Evolutionary conservation across 2,113 vertebrate genomes (phyloP), one percentile per base, ranked within the genome.

Genomic region (Melanostigma gelatinosum): DNA sequence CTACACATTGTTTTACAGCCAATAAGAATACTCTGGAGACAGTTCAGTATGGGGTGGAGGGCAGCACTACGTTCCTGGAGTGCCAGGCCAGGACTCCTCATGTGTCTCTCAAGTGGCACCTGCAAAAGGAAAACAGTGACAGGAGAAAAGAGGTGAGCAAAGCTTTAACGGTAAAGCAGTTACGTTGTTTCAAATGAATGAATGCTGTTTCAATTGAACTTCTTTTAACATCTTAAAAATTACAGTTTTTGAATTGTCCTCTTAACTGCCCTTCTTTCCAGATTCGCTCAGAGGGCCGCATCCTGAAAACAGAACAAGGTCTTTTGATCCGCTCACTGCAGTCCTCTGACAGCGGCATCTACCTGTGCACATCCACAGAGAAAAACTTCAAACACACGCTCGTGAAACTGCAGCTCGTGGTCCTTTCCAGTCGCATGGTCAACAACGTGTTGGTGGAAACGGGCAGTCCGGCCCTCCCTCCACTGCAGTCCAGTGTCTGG

Each of bases 341-440:
- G 94, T 93, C 96, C 0, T 74, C 95, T 0, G 98, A 99, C 60
- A 94, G 95, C 0, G 98, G 97, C 76, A 94, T 97, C 79, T 99
- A 99, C 94, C 97, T 97, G 88, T 99, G 98, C 93, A 99, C 97
- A 0, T 97, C 98, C 93, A 99, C 97, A 0, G 98, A 99, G 95
- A 99, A 99, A 91, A 99, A 98, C 95, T 99, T 99, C 95, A 99
- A 98, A 84, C 98, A 99, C 86, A 94, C 95, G 0, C 95, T 99
- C 44, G 96, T 96, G 44, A 97, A 96, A 80, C 95, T 99, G 87
- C 97, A 98, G 92, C 96, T 99, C 8, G 96, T 97, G 0, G 96
- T 99, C 1, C 96, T 99, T 38, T 96, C 96, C 75, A 91, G 91
- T 50, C 96, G 97, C 0, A 97, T 97, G 0, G 95, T 99, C 81